Evolutionary conservation across 2,797 vertebrate species (phyloP).

Genomic region (Fistularia commersonii): DNA sequence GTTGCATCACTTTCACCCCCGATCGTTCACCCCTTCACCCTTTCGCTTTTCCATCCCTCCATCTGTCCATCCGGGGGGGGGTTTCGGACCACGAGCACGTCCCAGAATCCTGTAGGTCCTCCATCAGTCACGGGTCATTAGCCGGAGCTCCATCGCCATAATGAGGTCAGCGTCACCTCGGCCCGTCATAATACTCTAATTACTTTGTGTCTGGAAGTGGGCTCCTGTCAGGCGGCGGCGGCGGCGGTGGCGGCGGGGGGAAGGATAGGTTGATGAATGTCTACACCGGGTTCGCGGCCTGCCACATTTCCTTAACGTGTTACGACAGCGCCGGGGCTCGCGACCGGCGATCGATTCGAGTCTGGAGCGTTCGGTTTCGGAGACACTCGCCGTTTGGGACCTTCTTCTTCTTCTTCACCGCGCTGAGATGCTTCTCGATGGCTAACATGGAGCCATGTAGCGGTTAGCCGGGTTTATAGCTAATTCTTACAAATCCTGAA

Average conservation of each 20-base stretch:
- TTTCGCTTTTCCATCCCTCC: no score
- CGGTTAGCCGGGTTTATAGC: not conserved
- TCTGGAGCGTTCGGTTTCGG: no score
- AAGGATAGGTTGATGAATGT: conserved; percentile 1
- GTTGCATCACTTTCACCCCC: no score
- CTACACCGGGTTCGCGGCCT: no score
- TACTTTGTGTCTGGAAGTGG: conserved; percentile 47
- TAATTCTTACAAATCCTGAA: no score
- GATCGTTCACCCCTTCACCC: no score
- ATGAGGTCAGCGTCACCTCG: conserved; percentile 69
- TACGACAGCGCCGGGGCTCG: no score
- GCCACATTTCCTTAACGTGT: not conserved
- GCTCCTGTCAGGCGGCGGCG: conserved; percentile 32
- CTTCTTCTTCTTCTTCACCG: no score
- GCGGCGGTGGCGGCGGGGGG: not conserved
- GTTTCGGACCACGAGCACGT: not conserved
- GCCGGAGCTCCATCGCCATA: conserved; percentile 57
- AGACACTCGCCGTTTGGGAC: not conserved
- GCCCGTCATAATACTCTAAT: conserved; percentile 64
- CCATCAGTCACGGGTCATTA: conserved; percentile 71
- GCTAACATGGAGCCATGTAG: not conserved
- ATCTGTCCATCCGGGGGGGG: no score
- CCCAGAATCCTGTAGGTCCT: conserved; percentile 28
- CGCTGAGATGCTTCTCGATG: no score
- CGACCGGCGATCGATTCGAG: no score